Conservation (phyloP, 2,797 vertebrate species). For the Crax fasciolata region DNA sequence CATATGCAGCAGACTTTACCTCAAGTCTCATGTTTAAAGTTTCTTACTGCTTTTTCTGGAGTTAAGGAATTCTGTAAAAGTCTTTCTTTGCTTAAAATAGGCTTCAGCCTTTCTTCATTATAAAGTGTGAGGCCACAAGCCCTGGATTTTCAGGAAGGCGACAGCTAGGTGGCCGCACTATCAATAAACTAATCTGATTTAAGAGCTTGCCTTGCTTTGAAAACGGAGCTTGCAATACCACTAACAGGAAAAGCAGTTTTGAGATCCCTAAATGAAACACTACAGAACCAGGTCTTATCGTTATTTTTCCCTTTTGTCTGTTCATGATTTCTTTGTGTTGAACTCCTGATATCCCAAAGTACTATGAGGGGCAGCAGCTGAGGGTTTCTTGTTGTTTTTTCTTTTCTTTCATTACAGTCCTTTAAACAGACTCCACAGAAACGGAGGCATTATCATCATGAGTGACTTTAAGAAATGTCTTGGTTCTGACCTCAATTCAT, state of each 20-base stretch:
- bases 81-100: background rate
- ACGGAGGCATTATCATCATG: background rate
- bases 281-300: background rate
- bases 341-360: background rate
- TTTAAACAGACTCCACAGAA: background rate
- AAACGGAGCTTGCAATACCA: background rate
- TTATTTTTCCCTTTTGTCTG: background rate
- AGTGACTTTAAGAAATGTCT: background rate
- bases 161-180: background rate
- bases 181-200: background rate
- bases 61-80: background rate
- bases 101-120: background rate
- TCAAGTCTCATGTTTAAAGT: background rate
- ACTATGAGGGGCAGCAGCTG: background rate
- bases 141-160: background rate
- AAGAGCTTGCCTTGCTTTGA: conserved; percentile 15
- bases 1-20: background rate
- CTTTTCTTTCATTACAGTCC: background rate
- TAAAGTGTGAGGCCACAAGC: background rate
- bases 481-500: background rate
- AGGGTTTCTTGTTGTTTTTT: background rate
- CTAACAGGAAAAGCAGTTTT: background rate
- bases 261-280: conserved; percentile 9
- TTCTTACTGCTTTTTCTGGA: background rate
- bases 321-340: background rate